Percentiles rank a stretch among this genome's conserved stretches.
phyloP scores from a whole-genome alignment of 1,140 invertebrate genomes.

The Trinorchestia longiramus region DNA sequence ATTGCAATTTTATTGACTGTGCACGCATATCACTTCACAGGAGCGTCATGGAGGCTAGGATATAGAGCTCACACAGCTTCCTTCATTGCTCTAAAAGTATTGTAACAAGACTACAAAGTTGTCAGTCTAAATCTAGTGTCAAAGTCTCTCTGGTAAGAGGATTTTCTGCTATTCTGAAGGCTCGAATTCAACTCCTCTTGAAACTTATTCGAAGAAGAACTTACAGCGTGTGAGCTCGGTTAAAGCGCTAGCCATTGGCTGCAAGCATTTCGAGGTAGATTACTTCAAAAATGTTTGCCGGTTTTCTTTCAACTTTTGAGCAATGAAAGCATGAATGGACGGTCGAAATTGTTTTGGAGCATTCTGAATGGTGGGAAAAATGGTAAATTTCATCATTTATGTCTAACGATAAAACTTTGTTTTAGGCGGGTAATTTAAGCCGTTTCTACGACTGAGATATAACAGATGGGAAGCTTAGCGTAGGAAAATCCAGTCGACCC shows the following conservation, averaged over 20 bases:
- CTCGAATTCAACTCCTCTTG: background rate
- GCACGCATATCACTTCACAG: background rate
- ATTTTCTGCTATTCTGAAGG: background rate
- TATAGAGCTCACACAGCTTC: background rate
- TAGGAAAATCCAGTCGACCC: too few relatives aligned
- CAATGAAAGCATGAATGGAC: background rate
- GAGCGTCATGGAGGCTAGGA: background rate
- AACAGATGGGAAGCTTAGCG: too few relatives aligned
- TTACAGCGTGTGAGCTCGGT: background rate
- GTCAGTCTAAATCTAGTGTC: background rate
- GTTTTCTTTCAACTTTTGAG: background rate
- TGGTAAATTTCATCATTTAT: background rate
- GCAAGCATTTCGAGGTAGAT: background rate
- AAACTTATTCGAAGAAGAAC: background rate
- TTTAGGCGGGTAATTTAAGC: background rate
- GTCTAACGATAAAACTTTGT: background rate
- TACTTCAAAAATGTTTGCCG: background rate
- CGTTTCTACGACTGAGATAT: too few relatives aligned
- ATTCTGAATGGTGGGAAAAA: background rate
- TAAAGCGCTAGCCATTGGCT: background rate
- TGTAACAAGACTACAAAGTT: background rate
- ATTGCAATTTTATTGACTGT: background rate
- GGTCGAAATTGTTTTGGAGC: background rate
- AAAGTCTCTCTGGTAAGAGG: background rate
- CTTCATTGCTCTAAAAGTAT: background rate